Evolutionary conservation across 2,888 invertebrate genomes (phyloP).

Genomic region (Drosophila macrothrix): DNA sequence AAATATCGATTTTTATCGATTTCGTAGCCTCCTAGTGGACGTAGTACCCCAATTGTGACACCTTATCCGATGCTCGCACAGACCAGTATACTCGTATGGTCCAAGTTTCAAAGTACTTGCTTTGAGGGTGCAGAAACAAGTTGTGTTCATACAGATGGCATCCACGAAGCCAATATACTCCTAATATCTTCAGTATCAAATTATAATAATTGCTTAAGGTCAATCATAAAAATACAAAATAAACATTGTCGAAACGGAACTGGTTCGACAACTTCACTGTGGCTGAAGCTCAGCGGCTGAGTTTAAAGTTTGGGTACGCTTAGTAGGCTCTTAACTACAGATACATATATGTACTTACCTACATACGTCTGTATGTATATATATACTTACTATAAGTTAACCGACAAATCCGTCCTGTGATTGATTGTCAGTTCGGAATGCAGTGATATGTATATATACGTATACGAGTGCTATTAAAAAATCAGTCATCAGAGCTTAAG

Average conservation of each 20-base stretch:
- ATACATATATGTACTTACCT: constrained; percentile 1
- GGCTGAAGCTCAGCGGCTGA: neutral
- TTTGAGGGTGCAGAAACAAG: neutral
- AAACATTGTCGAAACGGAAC: neutral
- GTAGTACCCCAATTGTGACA: neutral
- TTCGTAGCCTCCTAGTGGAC: neutral
- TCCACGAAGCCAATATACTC: neutral
- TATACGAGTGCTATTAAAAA: constrained; percentile 32
- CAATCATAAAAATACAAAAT: neutral
- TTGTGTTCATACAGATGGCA: neutral
- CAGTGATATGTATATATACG: neutral
- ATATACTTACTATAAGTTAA: constrained; percentile 10
- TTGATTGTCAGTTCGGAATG: constrained; percentile 27
- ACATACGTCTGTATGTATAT: neutral
- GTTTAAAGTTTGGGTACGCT: no score
- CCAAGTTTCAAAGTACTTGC: neutral
- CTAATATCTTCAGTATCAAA: neutral
- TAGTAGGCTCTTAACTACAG: neutral
- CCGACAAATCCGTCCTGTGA: constrained; percentile 15
- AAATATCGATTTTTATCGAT: neutral
- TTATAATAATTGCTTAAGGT: neutral
- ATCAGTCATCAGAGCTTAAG: constrained; percentile 41
- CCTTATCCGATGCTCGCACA: neutral
- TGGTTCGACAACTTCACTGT: neutral
- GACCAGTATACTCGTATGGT: no score